Conservation (phyloP, 2,113 vertebrate species). For the Percina caprodes region DNA sequence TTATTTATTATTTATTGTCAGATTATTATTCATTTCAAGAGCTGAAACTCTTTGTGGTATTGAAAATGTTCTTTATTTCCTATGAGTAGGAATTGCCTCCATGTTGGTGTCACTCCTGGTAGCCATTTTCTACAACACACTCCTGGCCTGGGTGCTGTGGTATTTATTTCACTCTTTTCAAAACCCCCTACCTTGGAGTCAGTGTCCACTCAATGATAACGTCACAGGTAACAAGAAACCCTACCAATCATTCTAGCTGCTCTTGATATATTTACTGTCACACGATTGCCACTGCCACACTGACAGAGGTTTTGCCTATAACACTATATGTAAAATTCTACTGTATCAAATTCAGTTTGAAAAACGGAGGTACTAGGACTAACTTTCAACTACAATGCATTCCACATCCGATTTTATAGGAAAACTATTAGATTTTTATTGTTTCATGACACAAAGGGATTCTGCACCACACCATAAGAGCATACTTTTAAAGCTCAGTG, state of each 20-base stretch:
- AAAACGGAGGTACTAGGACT: background rate
- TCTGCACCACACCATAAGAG: background rate
- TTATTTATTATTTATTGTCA: background rate
- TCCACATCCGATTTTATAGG: background rate
- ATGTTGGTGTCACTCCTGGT: slow-evolving; percentile 84
- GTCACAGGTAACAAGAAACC: slow-evolving; percentile 83
- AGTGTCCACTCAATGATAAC: slow-evolving; percentile 85
- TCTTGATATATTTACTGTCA: background rate
- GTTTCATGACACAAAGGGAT: slow-evolving; percentile 33
- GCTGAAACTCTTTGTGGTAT: too few species aligned
- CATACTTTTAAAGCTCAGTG: background rate
- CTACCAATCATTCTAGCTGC: background rate
- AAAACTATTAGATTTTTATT: background rate
- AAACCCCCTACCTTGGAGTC: slow-evolving; percentile 89
- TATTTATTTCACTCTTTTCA: slow-evolving; percentile 92
- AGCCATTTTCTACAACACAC: slow-evolving; percentile 88
- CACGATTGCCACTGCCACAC: background rate
- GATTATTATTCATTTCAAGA: background rate
- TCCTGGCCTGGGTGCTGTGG: slow-evolving; percentile 92
- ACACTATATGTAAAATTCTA: too few species aligned
- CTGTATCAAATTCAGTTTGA: too few species aligned
- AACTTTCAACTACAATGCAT: background rate
- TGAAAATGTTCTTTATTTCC: background rate
- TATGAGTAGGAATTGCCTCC: slow-evolving; percentile 80
- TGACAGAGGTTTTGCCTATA: background rate